phyloP scores from a whole-genome alignment of 2,113 vertebrate species.

The Conger conger region DNA sequence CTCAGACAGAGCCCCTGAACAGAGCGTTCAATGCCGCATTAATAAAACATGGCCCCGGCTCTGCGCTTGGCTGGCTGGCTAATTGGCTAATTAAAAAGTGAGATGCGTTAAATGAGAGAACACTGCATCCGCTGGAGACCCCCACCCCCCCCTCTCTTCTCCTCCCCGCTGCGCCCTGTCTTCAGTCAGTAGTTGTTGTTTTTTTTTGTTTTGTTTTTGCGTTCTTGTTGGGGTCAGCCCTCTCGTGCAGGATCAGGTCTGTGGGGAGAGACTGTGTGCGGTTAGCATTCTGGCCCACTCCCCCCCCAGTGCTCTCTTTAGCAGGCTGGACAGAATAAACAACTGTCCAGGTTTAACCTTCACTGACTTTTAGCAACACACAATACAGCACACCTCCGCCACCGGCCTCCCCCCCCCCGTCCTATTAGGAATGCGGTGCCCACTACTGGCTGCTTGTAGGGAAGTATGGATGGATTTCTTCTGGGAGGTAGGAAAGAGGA shows the following conservation, averaged over 20 bases:
- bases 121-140: conserved; percentile 71
- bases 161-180: conserved; percentile 38
- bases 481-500: neutral
- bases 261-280: conserved; percentile 39
- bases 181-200: conserved; percentile 50
- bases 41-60: conserved; percentile 90
- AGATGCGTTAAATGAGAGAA: conserved; percentile 75
- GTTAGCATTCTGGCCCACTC: conserved; percentile 44
- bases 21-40: conserved; percentile 72
- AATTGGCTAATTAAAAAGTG: conserved; percentile 98
- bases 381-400: neutral
- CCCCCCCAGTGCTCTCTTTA: conserved; percentile 28
- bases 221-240: conserved; percentile 44
- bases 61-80: conserved; percentile 75
- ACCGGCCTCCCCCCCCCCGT: neutral
- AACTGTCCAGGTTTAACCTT: conserved; percentile 34
- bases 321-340: conserved; percentile 26
- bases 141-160: conserved; percentile 45
- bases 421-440: neutral
- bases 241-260: conserved; percentile 29
- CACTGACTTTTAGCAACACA: conserved; percentile 7
- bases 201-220: neutral
- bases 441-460: neutral
- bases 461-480: neutral
- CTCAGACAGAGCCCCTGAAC: conserved; percentile 61